Evolutionary conservation across 2,888 invertebrate species (phyloP), one percentile per base, ranked within the genome.

Genomic region (Barypeithes pellucidus): DNA sequence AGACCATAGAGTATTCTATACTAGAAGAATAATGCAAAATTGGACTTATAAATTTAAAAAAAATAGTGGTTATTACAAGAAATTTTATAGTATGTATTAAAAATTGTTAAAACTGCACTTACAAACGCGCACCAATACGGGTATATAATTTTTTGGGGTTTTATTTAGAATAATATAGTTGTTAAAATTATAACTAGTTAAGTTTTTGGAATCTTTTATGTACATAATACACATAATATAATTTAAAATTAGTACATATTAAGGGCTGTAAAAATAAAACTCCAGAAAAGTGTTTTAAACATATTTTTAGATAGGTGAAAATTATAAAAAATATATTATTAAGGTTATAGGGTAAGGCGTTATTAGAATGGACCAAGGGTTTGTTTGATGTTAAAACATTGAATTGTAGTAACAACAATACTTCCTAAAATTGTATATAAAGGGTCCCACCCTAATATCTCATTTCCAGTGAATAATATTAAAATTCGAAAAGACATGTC

Each of bases 71-170:
- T 14, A 22, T 20, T 36, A 24, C 47, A 67, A 22, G 18, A 43
- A 41, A 60, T 57, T 67, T 47, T 39, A 43, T 67, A 68, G 68
- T 16, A 22, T 50, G 68, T 16, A 22, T 50, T 50, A 43, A 68
- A 72, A 62, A 52, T 73, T 66, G 65, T 69, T 73, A 66, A 69
- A 50, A 16, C 41, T 74, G 74, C 74, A 74, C 74, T 71, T 67
- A 67, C 70, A 74, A 61, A 22, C 50, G 67, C 54, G 74, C 74
- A 74, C 74, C 67, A 71, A 71, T 74, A 74, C 74, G 74, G 74
- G 74, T 74, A 74, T 66, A 22, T 22, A 60, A 50, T 22, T 36
- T 57, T 52, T 54, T 71, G 67, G 72, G 41, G 61, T 67, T 62
- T 54, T 72, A 57, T 50, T 67, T 47, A 59, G 1, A 29, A 36